Conservation (phyloP, 2,113 vertebrate genomes). For the Tupaia chinensis region DNA sequence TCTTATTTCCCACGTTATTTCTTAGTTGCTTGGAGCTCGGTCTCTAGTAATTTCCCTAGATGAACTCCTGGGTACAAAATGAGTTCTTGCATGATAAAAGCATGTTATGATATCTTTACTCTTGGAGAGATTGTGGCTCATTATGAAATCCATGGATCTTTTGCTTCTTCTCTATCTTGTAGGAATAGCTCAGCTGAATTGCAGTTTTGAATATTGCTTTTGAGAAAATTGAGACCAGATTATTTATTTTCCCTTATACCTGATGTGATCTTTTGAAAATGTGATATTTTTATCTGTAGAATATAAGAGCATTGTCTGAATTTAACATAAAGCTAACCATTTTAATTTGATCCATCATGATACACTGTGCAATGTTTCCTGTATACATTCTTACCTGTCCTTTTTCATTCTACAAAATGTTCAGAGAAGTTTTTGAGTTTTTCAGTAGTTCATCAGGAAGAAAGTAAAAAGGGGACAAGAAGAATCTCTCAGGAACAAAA, state of each 20-base stretch:
- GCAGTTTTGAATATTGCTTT: neutral
- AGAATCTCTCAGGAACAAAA: neutral
- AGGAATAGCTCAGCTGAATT: neutral
- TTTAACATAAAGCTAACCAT: neutral
- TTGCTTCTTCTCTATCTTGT: neutral
- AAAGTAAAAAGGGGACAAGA: neutral
- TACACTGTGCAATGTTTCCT: neutral
- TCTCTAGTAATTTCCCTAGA: slow-evolving; percentile 43
- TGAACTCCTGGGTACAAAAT: neutral
- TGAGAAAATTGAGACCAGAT: neutral
- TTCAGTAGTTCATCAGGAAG: neutral
- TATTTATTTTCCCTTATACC: neutral
- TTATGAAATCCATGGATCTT: slow-evolving; percentile 1
- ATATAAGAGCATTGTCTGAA: neutral
- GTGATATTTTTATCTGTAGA: neutral
- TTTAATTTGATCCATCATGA: neutral
- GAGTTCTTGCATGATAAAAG: slow-evolving; percentile 30
- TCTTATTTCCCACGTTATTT: slow-evolving; percentile 48
- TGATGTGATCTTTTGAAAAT: neutral
- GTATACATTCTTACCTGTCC: neutral
- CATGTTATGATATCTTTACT: slow-evolving; percentile 2
- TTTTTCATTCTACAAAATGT: neutral
- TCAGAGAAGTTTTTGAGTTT: neutral
- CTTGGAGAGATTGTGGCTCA: neutral
- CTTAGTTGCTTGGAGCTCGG: slow-evolving; percentile 16